Base-by-base conservation (phyloP, 2,888 invertebrate species). In the Ophion obscuratus region DNA sequence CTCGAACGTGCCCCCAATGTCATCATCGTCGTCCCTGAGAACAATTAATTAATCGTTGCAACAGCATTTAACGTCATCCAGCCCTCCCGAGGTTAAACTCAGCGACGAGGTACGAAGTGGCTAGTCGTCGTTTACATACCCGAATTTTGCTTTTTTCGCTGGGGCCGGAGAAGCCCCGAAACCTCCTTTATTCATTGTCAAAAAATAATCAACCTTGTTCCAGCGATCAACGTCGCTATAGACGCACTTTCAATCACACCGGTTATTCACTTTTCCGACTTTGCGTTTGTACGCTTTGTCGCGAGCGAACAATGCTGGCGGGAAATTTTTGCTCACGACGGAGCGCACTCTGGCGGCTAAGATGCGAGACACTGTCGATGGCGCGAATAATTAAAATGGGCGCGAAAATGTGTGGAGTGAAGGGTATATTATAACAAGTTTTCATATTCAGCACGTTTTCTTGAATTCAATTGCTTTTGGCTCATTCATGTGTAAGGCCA, bases 1-100 rank as follows among this genome's bases (percentile, higher is more conserved):
- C 93, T 97, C 97, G 94, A 97, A 97, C 87, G 95, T 95, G 85
- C 95, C 94, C 57, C 95, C 95, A 81, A 96, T 96, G 47, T 96
- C 96, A 67, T 97, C 97, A 59, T 96, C 95, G 20, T 95, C 95
- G 64, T 93, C 89, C 31, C 89, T 89, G 27, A 70, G 82, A 85
- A 53, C 53, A 83, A 83, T 73, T 3, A 83, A 83, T 73, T 3
- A 75, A 80, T 67, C 36, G 17, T 59, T 61, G 40, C 59, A 61
- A 79, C 59, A 11, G 61, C 59, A 27, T 75, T 27, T 3, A 71
- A 71, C 53, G 53, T 64, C 44, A 31, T 10, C 57, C 17, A 6
- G 62, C 66, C n/a, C 44, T 40, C 40, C 75, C 2, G 67, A 71
- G 62, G 80, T 81, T 77, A 81, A 83, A 59, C 47, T 61, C 40